Evolutionary conservation across 2,888 invertebrate species (phyloP), one percentile per base, ranked within the genome.

Genomic region (Phortica okadai): DNA sequence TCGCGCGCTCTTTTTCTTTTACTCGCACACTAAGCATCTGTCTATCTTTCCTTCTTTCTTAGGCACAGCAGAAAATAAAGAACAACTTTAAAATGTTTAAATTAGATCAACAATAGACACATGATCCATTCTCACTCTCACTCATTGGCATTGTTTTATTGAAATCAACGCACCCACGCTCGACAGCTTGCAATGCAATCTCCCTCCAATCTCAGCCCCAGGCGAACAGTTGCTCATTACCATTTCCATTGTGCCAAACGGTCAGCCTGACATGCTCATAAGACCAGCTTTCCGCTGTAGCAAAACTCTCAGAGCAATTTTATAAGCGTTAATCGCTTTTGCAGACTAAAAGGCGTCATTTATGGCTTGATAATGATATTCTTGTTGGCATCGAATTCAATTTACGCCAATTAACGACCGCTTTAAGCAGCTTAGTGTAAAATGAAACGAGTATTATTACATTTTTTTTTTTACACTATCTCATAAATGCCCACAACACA

Each of bases 341-440:
- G 75, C 84, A 89, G 89, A 89, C 89, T 82, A 77, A 70, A 79
- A 82, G 89, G 88, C 88, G 88, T 82, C 88, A 78, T 81, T 80
- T 82, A 85, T 83, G 81, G 75, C 50, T 78, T 83, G 79, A 84
- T 84, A 82, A 81, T 78, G 74, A 64, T 21, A 7, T 64, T 64
- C 72, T 66, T 44, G 70, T 76, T 76, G 7, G 54, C 75, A 67
- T 33, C 16, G 69, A 45, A 11, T 67, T 54, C 41, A 75, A n/a
- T 14, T 11, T 14, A 14, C 50, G 50, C 50, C 50, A 50, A 50
- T 50, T 50, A 50, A 14, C 50, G 10, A 50, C 1, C 8, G 50
- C 50, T 50, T 11, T 50, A 50, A 50, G 50, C 50, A 6, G 50
- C 50, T 50, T 50, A 50, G 50, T 50, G 50, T 33, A 33, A 7